Percentiles rank a stretch among this genome's conserved stretches.
Evolutionary conservation across 2,113 vertebrate genomes (phyloP).

Genomic region (Malurus alboscapulatus): DNA sequence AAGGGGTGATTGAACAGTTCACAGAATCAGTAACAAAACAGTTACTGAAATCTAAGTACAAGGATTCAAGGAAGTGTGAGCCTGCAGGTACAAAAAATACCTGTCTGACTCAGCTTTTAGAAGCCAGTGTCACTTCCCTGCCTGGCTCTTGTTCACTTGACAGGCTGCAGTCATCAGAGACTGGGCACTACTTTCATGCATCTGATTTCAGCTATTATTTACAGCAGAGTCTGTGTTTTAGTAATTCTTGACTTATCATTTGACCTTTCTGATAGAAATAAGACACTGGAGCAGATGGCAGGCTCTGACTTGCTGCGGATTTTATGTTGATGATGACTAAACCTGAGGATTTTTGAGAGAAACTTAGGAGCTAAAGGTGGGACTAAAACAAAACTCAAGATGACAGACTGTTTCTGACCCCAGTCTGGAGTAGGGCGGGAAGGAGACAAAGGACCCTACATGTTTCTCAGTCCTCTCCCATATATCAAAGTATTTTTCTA

Average conservation of each 20-base stretch:
- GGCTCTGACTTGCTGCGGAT: not conserved
- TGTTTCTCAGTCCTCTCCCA: not conserved
- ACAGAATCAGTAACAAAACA: constrained; percentile 11
- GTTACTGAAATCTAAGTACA: not conserved
- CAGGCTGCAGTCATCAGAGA: not conserved
- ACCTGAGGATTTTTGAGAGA: not conserved
- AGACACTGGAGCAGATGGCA: not conserved
- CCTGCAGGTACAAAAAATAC: not conserved
- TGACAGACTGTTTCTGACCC: not conserved
- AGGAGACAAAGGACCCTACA: not conserved
- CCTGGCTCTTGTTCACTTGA: not conserved
- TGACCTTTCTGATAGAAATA: not conserved
- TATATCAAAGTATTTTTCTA: not conserved
- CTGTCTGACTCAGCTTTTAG: not conserved
- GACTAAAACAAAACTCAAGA: not conserved
- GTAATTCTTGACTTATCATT: not conserved
- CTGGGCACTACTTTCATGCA: not conserved
- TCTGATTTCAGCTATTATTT: not conserved
- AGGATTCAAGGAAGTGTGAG: not conserved
- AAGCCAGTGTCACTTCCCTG: not conserved
- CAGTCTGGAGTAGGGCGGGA: not conserved
- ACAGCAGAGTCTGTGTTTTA: not conserved
- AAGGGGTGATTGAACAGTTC: not conserved
- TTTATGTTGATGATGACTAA: not conserved
- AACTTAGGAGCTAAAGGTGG: not conserved